Evolutionary conservation across 2,797 vertebrate species (phyloP).

Genomic region (Liparis tanakae): DNA sequence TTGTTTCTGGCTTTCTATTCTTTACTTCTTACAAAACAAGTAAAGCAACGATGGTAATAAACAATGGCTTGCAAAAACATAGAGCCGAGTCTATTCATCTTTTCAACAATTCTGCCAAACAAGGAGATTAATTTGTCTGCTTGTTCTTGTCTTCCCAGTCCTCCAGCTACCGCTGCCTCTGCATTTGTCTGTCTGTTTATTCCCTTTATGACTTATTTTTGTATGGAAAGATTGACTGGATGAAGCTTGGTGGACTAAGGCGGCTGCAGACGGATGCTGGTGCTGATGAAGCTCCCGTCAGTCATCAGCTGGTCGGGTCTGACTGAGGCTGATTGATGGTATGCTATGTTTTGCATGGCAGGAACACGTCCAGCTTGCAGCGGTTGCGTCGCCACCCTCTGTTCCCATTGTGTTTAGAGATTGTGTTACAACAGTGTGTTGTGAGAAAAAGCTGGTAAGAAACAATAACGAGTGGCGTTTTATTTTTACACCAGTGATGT

Average conservation of each 20-base stretch:
- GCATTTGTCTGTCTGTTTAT: background rate
- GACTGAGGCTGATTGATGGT: background rate
- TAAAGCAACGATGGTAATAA: background rate
- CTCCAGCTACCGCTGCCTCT: background rate
- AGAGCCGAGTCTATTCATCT: background rate
- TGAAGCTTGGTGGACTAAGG: background rate
- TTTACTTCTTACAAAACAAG: background rate
- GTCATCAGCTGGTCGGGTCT: background rate
- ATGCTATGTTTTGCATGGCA: background rate
- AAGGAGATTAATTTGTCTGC: background rate
- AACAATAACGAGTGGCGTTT: background rate
- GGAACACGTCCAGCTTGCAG: background rate
- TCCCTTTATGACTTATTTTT: background rate
- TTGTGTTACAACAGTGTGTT: background rate
- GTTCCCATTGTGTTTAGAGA: background rate
- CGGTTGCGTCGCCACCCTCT: background rate
- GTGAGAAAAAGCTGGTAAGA: background rate
- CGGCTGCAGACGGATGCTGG: background rate
- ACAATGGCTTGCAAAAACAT: background rate
- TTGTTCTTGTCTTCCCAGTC: background rate
- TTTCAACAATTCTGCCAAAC: background rate
- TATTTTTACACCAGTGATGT: background rate
- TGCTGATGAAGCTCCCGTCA: background rate
- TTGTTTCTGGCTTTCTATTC: background rate
- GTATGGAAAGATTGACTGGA: background rate